Evolutionary conservation across 2,888 invertebrate genomes (phyloP).

Genomic region (Drepanosiphum platanoidis): DNA sequence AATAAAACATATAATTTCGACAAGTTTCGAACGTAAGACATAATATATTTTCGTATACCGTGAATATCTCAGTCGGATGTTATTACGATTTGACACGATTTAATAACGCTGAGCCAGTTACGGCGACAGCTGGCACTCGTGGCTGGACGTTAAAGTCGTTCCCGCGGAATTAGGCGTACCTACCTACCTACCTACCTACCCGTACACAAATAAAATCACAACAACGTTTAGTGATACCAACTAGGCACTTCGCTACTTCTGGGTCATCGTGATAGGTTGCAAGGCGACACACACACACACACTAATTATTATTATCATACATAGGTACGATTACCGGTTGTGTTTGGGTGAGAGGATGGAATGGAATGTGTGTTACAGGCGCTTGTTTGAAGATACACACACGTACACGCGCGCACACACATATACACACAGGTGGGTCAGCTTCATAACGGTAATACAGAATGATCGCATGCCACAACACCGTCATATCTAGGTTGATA

Average conservation of each 20-base stretch:
- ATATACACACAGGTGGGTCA: conserved; percentile 49
- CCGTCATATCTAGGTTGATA: conserved; percentile 43
- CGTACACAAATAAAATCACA: conserved; percentile 6
- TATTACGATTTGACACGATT: background rate
- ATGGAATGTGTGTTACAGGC: conserved; percentile 58
- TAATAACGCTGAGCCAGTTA: background rate
- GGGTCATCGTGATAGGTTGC: conserved; percentile 33
- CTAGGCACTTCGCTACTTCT: too few relatives aligned
- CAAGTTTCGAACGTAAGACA: background rate
- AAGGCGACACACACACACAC: conserved; percentile 17
- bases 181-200: too few relatives aligned
- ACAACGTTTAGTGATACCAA: background rate
- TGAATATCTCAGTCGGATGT: background rate
- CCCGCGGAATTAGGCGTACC: background rate
- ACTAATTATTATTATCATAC: conserved; percentile 24
- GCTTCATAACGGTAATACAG: conserved; percentile 58
- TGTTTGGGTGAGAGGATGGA: conserved; percentile 45
- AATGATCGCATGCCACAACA: conserved; percentile 57
- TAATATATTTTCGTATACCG: background rate
- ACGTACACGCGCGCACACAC: background rate
- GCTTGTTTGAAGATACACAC: conserved; percentile 47
- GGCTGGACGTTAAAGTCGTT: background rate
- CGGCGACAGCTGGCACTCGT: too few relatives aligned
- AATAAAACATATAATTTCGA: too few relatives aligned
- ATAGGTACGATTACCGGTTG: conserved; percentile 33